Conservation (phyloP, 2,797 vertebrate genomes). For the Agapornis canus region DNA sequence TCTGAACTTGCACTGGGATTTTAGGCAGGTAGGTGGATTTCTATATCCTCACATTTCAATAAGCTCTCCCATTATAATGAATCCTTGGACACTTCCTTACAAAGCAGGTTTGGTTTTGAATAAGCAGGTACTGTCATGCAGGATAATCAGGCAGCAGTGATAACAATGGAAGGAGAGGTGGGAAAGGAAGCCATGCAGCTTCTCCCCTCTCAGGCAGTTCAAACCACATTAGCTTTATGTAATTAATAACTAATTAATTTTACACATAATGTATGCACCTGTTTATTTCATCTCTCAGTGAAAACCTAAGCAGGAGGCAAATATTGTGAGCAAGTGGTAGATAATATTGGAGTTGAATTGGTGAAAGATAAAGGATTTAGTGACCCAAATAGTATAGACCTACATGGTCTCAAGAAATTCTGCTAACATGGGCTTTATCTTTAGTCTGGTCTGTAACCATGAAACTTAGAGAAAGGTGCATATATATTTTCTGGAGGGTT, state of each 20-base stretch:
- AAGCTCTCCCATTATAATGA: neutral
- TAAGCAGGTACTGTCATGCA: neutral
- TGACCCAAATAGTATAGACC: neutral
- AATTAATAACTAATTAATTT: neutral
- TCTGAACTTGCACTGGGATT: conserved; percentile 45
- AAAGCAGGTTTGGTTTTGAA: neutral
- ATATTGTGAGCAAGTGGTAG: neutral
- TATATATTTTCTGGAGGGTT: neutral
- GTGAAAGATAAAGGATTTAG: neutral
- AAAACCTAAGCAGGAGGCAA: neutral
- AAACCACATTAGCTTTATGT: neutral
- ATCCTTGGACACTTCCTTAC: neutral
- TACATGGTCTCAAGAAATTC: neutral
- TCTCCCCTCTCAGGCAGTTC: neutral
- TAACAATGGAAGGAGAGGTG: neutral
- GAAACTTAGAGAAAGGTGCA: neutral
- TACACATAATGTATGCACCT: neutral
- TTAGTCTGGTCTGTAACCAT: neutral
- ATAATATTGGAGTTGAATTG: neutral
- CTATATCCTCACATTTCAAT: neutral
- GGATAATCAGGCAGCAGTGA: neutral
- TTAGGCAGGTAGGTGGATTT: conserved; percentile 27
- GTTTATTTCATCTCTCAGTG: neutral
- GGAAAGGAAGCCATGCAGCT: neutral
- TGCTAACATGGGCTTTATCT: neutral